Percentiles rank a stretch among this genome's conserved stretches.
These are phyloP conservation scores for Erythrolamprus reginae DNA, from an alignment of 2,113 vertebrate species.

Conservation along the genomic window DNA sequence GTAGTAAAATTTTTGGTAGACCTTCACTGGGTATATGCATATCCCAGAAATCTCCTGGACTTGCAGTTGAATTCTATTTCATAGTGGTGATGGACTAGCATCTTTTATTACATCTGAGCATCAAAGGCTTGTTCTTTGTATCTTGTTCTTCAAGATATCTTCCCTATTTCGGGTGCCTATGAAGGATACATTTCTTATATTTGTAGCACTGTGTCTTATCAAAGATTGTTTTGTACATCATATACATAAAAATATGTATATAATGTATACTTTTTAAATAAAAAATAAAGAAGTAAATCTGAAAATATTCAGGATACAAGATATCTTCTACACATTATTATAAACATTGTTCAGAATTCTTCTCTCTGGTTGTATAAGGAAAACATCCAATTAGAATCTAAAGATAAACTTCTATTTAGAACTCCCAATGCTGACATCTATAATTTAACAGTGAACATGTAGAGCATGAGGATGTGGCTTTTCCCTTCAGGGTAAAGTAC, in stretches of 20 bases:
- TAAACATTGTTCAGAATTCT: conserved; percentile 7
- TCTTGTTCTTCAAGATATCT: neutral
- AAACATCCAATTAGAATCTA: conserved; percentile 43
- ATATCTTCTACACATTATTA: conserved; percentile 26
- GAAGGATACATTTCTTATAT: neutral
- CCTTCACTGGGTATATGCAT: too few relatives aligned
- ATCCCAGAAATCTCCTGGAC: neutral
- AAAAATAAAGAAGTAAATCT: conserved; percentile 13
- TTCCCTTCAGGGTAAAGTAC: conserved; percentile 59
- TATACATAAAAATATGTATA: neutral
- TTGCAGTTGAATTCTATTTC: neutral
- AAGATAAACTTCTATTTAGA: conserved; percentile 40
- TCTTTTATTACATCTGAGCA: neutral
- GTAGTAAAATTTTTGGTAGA: too few relatives aligned
- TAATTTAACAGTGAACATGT: conserved; percentile 58
- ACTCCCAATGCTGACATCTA: conserved; percentile 53
- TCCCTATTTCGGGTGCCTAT: neutral
- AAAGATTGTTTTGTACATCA: neutral
- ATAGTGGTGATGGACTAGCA: neutral
- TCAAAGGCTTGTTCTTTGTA: neutral
- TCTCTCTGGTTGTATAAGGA: neutral
- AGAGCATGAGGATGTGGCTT: conserved; percentile 58
- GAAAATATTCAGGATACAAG: conserved; percentile 8
- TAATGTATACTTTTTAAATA: too few relatives aligned
- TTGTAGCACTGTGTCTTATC: neutral